Base-by-base conservation (phyloP, 2,888 invertebrate species). In the Lagria hirta region DNA sequence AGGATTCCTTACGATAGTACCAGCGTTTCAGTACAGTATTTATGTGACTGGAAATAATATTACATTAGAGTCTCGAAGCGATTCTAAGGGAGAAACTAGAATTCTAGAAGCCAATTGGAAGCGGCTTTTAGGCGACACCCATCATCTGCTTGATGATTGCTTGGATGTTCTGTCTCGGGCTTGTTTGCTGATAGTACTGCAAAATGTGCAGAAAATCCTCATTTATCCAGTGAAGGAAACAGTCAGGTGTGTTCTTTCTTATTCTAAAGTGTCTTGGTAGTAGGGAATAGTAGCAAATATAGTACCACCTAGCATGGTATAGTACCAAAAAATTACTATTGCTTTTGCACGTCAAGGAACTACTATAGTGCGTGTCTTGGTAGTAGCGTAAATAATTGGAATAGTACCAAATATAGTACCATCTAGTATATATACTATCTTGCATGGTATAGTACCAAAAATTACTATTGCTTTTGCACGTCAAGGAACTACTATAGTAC, bases 141-240 rank as follows among this genome's bases (percentile, higher is more conserved):
- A n/a, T n/a, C n/a, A n/a, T 51, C 43, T 62, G 15, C 66, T 73
- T 29, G 58, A 65, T 4, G 64, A 70, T 10, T 74, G 74, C 52
- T 65, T 75, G 47, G 68, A 73, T 44, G 71, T 73, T 30, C 84
- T 93, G 0, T 84, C 82, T 23, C 75, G 91, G 18, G 80, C 83
- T 44, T 83, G 87, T 17, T 75, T 98, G 62, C 94, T 98, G 96
- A 79, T 93, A n/a, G 88, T 91, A 0, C 75, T 98, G 46, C 92
- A 94, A 64, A 87, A 89, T 59, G 74, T 98, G 0, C 84, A 88
- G 44, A 82, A 86, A 52, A 78, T 95, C 48, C 79, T 89, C 26
- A 75, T 97, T 23, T 64, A 67, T 48, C 27, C 40, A 1, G 14
- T 14, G 16, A 29, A 17, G 11, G 5, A 60, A 49, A 40, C 48